A percentile compares a stretch with the other conserved stretches of the same genome.
phyloP scores from a whole-genome alignment of 1,140 invertebrate species.

The Drosophila mojavensis region DNA sequence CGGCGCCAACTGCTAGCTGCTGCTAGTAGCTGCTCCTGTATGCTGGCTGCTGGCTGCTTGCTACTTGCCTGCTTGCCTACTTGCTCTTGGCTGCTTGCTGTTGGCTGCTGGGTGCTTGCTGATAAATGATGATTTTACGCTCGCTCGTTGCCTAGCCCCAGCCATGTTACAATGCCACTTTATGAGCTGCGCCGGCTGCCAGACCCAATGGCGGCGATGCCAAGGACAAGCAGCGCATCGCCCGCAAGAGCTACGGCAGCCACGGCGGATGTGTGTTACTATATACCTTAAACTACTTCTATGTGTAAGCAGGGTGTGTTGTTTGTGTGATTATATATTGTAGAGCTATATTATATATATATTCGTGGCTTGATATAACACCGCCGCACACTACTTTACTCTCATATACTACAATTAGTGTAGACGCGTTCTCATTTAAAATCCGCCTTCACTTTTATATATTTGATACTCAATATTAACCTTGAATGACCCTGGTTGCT shows the following conservation, averaged over 20 bases:
- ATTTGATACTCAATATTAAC: too few relatives aligned
- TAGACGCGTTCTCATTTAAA: too few relatives aligned
- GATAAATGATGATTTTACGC: constrained; percentile 80
- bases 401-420: too few relatives aligned
- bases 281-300: not conserved
- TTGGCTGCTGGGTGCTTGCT: constrained; percentile 33
- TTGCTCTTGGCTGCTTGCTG: not conserved
- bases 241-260: constrained; percentile 15
- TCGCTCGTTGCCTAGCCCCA: constrained; percentile 46
- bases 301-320: too few relatives aligned
- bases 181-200: constrained; percentile 53
- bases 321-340: too few relatives aligned
- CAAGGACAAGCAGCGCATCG: constrained; percentile 38
- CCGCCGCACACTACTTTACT: too few relatives aligned
- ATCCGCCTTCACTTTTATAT: too few relatives aligned
- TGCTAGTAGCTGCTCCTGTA: constrained; percentile 22
- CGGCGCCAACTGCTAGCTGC: constrained; percentile 54
- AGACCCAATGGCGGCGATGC: constrained; percentile 45
- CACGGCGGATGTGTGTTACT: constrained; percentile 36
- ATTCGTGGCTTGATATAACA: too few relatives aligned
- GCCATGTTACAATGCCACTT: constrained; percentile 71
- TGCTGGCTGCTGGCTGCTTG: constrained; percentile 21
- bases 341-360: too few relatives aligned
- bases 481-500: too few relatives aligned
- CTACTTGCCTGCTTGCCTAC: not conserved